Evolutionary conservation across 2,888 invertebrate species (phyloP).

Genomic region (Nemotelus nigrinus): DNA sequence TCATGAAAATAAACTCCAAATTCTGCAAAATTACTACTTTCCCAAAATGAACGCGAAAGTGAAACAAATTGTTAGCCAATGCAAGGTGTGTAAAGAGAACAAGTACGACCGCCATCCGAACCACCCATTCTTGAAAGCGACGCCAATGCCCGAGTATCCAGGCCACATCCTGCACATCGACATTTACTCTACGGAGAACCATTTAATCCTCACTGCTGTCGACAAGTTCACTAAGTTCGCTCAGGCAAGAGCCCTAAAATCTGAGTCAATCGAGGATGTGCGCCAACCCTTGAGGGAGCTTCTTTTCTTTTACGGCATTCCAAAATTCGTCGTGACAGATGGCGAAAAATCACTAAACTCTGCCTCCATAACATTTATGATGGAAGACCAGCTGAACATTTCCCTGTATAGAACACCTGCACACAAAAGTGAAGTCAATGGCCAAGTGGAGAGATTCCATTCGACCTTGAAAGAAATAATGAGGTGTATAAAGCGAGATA

Average conservation of each 20-base stretch:
- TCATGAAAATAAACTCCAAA: constrained; percentile 45
- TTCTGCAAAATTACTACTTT: constrained; percentile 47
- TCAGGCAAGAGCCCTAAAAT: constrained; percentile 27
- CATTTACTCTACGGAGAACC: constrained; percentile 43
- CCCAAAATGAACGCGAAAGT: constrained; percentile 44
- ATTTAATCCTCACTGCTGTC: constrained; percentile 46
- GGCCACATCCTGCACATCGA: constrained; percentile 38
- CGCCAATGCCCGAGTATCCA: constrained; percentile 37
- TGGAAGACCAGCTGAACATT: constrained; percentile 22
- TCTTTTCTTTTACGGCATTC: constrained; percentile 18
- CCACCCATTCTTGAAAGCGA: constrained; percentile 12
- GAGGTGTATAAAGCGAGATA: constrained; percentile 14
- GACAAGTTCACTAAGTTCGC: constrained; percentile 49
- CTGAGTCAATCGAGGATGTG: constrained; percentile 37
- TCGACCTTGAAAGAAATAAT: constrained; percentile 23
- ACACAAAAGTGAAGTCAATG: constrained; percentile 38
- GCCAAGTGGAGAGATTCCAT: constrained; percentile 9
- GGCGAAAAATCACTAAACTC: not conserved
- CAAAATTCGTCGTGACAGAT: constrained; percentile 36
- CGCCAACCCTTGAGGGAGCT: constrained; percentile 36
- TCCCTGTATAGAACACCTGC: constrained; percentile 2
- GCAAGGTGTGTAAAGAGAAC: constrained; percentile 43
- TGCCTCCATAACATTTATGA: not conserved
- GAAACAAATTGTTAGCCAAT: constrained; percentile 33
- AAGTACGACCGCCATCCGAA: constrained; percentile 47